These are phyloP conservation scores for Sebastes diploproa DNA, from an alignment of 2,797 vertebrate genomes.

Conservation along the genomic window DNA sequence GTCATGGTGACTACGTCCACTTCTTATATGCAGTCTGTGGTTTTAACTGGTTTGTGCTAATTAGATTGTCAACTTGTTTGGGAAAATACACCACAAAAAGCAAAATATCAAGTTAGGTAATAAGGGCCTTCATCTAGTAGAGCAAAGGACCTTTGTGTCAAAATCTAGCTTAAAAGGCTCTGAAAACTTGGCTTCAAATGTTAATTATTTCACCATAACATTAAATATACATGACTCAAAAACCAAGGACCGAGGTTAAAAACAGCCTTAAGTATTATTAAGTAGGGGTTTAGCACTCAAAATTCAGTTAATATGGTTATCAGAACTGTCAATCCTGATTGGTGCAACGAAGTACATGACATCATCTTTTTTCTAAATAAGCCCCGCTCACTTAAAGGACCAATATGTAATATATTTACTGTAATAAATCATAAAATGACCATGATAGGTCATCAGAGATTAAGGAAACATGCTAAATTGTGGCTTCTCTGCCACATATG, in stretches of 20 bases:
- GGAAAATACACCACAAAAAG: neutral
- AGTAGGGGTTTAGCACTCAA: neutral
- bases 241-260: neutral
- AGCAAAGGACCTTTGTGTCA: neutral
- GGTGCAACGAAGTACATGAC: neutral
- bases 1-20: no score
- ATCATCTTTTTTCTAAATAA: neutral
- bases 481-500: no score
- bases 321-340: neutral
- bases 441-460: no score
- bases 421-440: no score
- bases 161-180: neutral
- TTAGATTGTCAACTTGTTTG: slow-evolving; percentile 2
- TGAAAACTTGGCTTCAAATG: neutral
- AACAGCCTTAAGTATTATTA: neutral
- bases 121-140: neutral
- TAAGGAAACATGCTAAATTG: no score
- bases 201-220: neutral
- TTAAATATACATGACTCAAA: neutral
- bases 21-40: no score
- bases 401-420: no score
- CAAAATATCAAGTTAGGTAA: neutral
- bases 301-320: neutral
- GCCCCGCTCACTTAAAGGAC: neutral
- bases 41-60: neutral